Evolutionary conservation across 2,113 vertebrate species (phyloP).

Genomic region (Pollimyrus isidori): DNA sequence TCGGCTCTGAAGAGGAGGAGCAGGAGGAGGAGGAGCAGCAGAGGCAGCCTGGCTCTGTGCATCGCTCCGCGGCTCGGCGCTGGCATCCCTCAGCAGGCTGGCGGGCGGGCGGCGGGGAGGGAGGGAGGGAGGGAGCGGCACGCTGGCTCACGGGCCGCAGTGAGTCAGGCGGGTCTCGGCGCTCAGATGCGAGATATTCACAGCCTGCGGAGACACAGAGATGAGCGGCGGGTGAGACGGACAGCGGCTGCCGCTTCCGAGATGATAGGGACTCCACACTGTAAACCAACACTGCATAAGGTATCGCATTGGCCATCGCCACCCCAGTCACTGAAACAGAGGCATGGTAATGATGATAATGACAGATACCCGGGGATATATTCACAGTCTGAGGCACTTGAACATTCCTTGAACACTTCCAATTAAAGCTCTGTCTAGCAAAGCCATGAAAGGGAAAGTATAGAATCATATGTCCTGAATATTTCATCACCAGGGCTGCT

Average conservation of each 20-base stretch:
- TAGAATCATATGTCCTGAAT: background rate
- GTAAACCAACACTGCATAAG: background rate
- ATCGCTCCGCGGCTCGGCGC: slow-evolving; percentile 81
- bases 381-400: background rate
- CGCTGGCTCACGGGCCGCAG: slow-evolving; percentile 74
- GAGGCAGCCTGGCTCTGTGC: slow-evolving; percentile 68
- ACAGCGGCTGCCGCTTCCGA: background rate
- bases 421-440: background rate
- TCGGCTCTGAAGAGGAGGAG: slow-evolving; percentile 60
- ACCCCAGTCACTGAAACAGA: background rate
- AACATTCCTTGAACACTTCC: background rate
- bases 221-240: background rate
- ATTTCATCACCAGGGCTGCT: background rate
- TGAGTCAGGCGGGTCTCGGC: slow-evolving; percentile 69
- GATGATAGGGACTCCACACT: background rate
- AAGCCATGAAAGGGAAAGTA: background rate
- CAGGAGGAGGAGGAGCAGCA: slow-evolving; percentile 67
- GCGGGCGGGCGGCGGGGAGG: slow-evolving; percentile 41
- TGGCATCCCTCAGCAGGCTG: slow-evolving; percentile 67
- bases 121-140: slow-evolving; percentile 26
- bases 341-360: background rate
- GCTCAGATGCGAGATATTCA: slow-evolving; percentile 81
- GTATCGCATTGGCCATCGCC: background rate
- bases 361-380: background rate
- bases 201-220: slow-evolving; percentile 62